A percentile compares a stretch with the other conserved stretches of the same genome.
Evolutionary conservation across 2,113 vertebrate species (phyloP).

Genomic region (Gadus macrocephalus): DNA sequence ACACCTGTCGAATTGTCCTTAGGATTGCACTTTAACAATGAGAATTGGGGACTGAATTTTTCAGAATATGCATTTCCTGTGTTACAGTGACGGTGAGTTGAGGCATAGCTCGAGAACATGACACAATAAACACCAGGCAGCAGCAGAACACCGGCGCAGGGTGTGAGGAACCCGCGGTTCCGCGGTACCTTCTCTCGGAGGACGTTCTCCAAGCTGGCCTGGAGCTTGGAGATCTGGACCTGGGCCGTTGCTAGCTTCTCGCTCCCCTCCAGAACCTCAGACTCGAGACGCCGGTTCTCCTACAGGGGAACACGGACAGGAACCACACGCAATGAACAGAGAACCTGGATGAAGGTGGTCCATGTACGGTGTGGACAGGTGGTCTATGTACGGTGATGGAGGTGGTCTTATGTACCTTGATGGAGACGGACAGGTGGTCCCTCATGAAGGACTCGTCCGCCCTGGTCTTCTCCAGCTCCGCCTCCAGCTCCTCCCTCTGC

Average conservation of each 20-base stretch:
- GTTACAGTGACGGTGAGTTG: neutral
- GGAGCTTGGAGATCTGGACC: slow-evolving; percentile 79
- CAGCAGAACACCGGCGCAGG: neutral
- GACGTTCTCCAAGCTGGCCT: slow-evolving; percentile 82
- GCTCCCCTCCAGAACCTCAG: slow-evolving; percentile 80
- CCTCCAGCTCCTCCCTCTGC: slow-evolving; percentile 81
- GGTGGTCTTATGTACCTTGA: slow-evolving; percentile 77
- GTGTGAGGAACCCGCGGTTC: neutral
- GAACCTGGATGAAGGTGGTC: neutral
- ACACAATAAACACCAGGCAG: too few relatives aligned
- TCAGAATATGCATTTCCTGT: too few relatives aligned
- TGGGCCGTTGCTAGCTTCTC: slow-evolving; percentile 81
- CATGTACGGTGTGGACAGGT: slow-evolving; percentile 17
- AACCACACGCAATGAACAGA: neutral
- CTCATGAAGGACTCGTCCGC: slow-evolving; percentile 81
- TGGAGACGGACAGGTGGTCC: slow-evolving; percentile 81
- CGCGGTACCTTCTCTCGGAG: slow-evolving; percentile 83
- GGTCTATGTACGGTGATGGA: neutral
- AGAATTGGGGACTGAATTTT: too few relatives aligned
- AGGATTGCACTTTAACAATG: neutral
- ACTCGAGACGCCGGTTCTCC: slow-evolving; percentile 89
- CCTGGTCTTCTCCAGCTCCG: slow-evolving; percentile 81
- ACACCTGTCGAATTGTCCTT: too few relatives aligned
- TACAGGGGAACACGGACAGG: slow-evolving; percentile 36
- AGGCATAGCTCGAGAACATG: too few relatives aligned